Evolutionary conservation across 2,888 invertebrate species (phyloP).

Genomic region (Synanthedon vespiformis): DNA sequence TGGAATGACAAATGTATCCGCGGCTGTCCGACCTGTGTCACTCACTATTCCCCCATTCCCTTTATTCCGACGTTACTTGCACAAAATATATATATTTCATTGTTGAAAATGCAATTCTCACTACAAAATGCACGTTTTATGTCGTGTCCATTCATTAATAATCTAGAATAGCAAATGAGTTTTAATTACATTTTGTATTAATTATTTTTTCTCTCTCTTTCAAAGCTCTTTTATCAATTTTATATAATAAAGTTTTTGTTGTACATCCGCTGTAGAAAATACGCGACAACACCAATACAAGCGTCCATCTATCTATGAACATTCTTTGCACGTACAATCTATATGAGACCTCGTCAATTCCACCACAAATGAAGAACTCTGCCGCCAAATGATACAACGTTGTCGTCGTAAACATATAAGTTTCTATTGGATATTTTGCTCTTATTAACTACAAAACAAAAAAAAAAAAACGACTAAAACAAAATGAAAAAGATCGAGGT

Average conservation of each 20-base stretch:
- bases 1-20: conserved; percentile 43
- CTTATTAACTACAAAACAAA: no score
- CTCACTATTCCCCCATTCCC: conserved; percentile 30
- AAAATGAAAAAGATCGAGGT: no score
- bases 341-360: conserved; percentile 45
- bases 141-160: no score
- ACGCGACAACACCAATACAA: conserved; percentile 9
- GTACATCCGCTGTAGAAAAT: conserved; percentile 3
- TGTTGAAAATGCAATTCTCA: conserved; percentile 15
- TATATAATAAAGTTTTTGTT: no score
- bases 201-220: neutral
- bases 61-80: conserved; percentile 32
- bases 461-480: no score
- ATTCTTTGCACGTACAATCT: conserved; percentile 47
- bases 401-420: no score
- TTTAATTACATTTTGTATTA: neutral
- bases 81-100: conserved; percentile 33
- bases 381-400: conserved; percentile 1
- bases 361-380: conserved; percentile 39
- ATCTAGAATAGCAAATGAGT: neutral
- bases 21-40: conserved; percentile 46
- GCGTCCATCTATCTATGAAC: conserved; percentile 2
- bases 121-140: neutral
- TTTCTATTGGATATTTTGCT: neutral
- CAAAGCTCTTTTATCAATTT: no score